Evolutionary conservation across 2,888 invertebrate genomes (phyloP), one percentile per base, ranked within the genome.

Genomic region (Pristionchus entomophagus): DNA sequence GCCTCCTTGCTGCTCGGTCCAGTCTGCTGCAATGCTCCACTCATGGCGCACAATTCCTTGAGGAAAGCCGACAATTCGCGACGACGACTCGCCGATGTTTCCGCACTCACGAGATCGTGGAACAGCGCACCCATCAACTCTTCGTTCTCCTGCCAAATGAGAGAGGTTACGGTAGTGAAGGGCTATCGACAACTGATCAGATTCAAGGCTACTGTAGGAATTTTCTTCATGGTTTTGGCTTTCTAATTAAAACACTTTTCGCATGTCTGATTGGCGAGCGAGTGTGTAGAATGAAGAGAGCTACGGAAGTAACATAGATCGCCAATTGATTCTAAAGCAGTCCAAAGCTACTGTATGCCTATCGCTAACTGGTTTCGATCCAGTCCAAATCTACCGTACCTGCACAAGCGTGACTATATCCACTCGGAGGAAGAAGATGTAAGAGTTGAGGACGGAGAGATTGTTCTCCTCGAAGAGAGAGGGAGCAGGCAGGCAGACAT

Each of bases 401-500:
- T 95, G 95, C 94, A 99, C 97, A 94, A 97, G 95, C 91, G 97
- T 97, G 91, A 99, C 98, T 95, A 99, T 99, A 95, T 99, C 99
- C 94, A 98, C 97, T 95, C 99, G 99, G 95, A 98, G 99, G 95
- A 99, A 99, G 95, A 98, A 99, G 95, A 99, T 97, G 95, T 99
- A 99, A 95, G 98, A 98, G 94, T 97, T 97, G 93, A 99, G 95
- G 88, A 98, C 97, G 93, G 97, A 98, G 90, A 99, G 95, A 96
- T 99, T 96, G 94, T 99, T 99, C 94, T 99, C 99, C 94, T 99
- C 99, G 94, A 99, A 99, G 92, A 99, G 97, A 91, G 98, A 98
- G 19, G 99, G 99, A 81, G 99, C 97, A 38, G 99, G 99, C 94
- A 99, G 95, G 92, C 99, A 99, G 92, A 99, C 98, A 95, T 99